A percentile compares a stretch with the other conserved stretches of the same genome.
Conservation (phyloP, 2,113 vertebrate species). For the Anarhynchus alexandrinus region DNA sequence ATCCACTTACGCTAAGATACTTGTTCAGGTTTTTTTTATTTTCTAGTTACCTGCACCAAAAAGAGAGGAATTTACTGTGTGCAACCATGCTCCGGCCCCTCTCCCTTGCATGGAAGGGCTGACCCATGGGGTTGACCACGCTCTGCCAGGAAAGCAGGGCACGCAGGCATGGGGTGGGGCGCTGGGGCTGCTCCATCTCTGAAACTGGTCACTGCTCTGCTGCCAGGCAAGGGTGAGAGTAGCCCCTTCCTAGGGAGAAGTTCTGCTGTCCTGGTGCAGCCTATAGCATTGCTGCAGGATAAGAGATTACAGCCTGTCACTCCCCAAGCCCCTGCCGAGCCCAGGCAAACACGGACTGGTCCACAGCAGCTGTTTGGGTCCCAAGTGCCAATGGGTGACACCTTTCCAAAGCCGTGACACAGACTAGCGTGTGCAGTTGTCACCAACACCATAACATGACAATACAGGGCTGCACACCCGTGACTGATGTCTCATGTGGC, state of each 20-base stretch:
- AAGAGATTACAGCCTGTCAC: fast-evolving
- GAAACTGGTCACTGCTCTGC: neutral
- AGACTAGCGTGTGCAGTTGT: fast-evolving
- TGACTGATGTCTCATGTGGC: fast-evolving
- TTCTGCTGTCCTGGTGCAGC: neutral
- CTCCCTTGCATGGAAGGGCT: fast-evolving
- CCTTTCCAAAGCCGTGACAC: neutral
- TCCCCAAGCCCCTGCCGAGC: neutral
- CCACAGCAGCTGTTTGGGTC: neutral
- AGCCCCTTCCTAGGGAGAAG: neutral
- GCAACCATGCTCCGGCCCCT: fast-evolving
- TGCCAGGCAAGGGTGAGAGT: fast-evolving
- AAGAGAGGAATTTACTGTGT: neutral
- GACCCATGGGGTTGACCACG: fast-evolving
- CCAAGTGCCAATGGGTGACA: neutral
- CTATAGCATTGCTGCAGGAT: fast-evolving
- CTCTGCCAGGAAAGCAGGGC: neutral
- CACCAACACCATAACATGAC: fast-evolving
- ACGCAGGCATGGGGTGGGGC: fast-evolving
- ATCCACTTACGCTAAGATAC: fast-evolving
- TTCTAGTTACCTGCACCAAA: neutral
- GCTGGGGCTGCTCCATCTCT: neutral
- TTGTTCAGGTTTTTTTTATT: neutral
- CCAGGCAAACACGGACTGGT: neutral
- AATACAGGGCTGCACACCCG: neutral